Percentiles rank a stretch among this genome's conserved stretches.
These are phyloP conservation scores for Papilio protenor DNA, from an alignment of 2,888 invertebrate species.

Conservation along the genomic window DNA sequence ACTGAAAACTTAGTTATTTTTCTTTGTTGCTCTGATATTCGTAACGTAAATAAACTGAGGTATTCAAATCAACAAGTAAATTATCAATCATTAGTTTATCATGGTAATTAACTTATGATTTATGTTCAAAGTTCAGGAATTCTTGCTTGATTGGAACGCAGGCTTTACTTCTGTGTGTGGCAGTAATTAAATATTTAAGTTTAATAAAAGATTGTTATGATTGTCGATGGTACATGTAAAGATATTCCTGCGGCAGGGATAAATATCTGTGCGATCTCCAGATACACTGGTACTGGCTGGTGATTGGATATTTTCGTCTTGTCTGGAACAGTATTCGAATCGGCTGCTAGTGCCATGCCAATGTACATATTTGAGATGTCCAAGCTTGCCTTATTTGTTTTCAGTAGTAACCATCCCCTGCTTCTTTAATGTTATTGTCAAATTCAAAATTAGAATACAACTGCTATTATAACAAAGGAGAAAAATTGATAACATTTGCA, in stretches of 20 bases:
- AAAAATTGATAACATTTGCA: neutral
- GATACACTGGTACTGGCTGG: conserved; percentile 20
- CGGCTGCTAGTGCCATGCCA: neutral
- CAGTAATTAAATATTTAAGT: neutral
- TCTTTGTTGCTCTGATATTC: conserved; percentile 18
- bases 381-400: neutral
- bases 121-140: conserved; percentile 1
- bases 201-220: conserved; percentile 11
- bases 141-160: neutral
- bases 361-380: conserved; percentile 12
- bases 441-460: neutral
- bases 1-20: conserved; percentile 24
- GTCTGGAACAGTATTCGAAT: conserved; percentile 33
- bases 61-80: neutral
- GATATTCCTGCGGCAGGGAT: conserved; percentile 20
- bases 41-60: neutral
- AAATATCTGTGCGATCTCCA: conserved; percentile 34
- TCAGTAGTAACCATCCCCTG: neutral
- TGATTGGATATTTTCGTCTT: conserved; percentile 28
- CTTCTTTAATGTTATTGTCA: neutral
- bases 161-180: too few relatives aligned
- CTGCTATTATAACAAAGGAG: neutral
- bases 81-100: conserved; percentile 4
- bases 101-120: conserved; percentile 6
- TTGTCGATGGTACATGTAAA: conserved; percentile 32